Evolutionary conservation across 2,888 invertebrate genomes (phyloP), one percentile per base, ranked within the genome.

Genomic region (Diaperis boleti): DNA sequence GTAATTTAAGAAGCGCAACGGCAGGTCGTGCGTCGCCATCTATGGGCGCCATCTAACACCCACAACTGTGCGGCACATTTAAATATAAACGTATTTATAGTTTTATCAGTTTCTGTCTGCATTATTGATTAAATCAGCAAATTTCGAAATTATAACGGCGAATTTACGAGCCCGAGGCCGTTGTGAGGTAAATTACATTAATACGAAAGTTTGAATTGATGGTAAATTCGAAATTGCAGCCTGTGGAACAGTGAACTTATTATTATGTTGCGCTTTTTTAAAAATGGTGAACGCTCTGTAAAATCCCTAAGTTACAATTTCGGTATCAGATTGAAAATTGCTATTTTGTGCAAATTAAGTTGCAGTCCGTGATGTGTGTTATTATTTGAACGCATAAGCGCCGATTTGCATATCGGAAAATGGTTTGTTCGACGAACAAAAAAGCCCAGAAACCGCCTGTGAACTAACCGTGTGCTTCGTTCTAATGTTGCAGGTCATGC

Each of bases 241-340:
- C 73, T 74, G 74, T 74, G 73, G 62, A 69, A 65, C 71, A 65
- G 72, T 71, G 62, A 73, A 74, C 70, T 76, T 74, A 72, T 77
- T 75, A 78, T 79, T 80, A 80, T 71, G 72, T 69, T 64, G 70
- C 70, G 74, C 71, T 73, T 65, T 74, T 73, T 77, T 76, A 76
- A 72, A 73, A 75, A 76, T 74, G 67, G 68, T 68, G 65, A 69
- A 72, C 73, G 73, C 70, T 74, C 74, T 70, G 67, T 74, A 77
- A 78, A 78, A 75, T 74, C 67, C 69, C 70, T 73, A 72, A 76
- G 72, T 75, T 77, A 77, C 76, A 77, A 78, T 78, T 79, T 79
- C 71, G 76, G 75, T 81, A 81, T 82, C 81, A 79, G 81, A 82
- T 81, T 81, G 81, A 81, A 81, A 80, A 79, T 81, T 80, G 78